Percentiles rank a stretch among this genome's conserved stretches.
Conservation (phyloP, 2,113 vertebrate genomes). For the Bubo blakistoni region DNA sequence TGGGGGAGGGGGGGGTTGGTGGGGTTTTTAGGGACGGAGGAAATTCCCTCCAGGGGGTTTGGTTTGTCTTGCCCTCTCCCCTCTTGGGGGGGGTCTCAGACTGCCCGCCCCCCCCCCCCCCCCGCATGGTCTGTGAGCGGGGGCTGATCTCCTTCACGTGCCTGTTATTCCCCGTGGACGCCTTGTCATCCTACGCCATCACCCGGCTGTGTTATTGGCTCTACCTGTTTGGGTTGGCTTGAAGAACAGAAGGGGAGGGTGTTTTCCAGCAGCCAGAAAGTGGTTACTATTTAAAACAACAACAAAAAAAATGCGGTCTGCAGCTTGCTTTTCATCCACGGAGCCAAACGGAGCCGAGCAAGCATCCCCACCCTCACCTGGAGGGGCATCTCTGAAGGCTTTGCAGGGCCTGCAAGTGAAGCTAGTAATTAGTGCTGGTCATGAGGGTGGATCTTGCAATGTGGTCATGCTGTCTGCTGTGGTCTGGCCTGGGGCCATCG, state of each 20-base stretch:
- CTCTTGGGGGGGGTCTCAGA: rapidly evolving
- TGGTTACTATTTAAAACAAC: slow-evolving; percentile 41
- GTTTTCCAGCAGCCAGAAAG: slow-evolving; percentile 29
- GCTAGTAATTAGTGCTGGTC: slow-evolving; percentile 34
- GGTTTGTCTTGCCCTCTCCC: too few species aligned
- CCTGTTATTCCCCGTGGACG: neutral
- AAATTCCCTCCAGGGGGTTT: too few species aligned
- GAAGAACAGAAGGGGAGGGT: slow-evolving; percentile 23
- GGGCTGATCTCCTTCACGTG: neutral
- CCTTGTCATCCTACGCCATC: rapidly evolving
- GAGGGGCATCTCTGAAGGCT: slow-evolving; percentile 11
- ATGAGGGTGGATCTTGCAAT: slow-evolving; percentile 14
- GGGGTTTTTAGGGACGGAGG: too few species aligned
- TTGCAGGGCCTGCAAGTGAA: neutral
- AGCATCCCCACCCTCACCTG: slow-evolving; percentile 22
- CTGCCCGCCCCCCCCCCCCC: rapidly evolving
- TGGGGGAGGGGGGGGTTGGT: too few species aligned
- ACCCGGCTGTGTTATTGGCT: neutral
- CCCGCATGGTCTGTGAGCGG: neutral
- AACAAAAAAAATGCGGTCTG: neutral
- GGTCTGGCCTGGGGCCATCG: neutral
- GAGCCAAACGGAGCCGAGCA: neutral
- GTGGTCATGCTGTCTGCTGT: neutral
- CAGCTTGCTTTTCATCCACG: neutral
- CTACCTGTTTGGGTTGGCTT: neutral